phyloP scores from a whole-genome alignment of 2,113 vertebrate species.

The Cyprinus carpio region DNA sequence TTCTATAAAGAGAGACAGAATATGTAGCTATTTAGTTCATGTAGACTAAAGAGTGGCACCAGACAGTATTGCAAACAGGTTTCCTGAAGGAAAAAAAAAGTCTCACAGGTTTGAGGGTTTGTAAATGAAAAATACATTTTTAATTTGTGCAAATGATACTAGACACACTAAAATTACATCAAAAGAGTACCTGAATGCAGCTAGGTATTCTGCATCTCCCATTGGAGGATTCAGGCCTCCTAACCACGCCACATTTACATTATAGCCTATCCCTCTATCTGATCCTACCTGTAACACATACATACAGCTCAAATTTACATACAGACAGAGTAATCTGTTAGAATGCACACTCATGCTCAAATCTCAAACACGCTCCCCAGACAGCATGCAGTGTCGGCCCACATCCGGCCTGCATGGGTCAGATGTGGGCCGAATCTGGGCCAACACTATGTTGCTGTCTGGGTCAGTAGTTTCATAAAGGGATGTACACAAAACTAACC shows the following conservation, averaged over 20 bases:
- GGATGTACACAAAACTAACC: slow-evolving; percentile 66
- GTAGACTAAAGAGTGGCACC: background rate
- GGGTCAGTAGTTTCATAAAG: background rate
- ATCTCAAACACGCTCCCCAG: background rate
- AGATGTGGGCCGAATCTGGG: too few relatives aligned
- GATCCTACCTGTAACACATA: slow-evolving; percentile 80
- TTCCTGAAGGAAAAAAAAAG: background rate
- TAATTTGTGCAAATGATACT: background rate
- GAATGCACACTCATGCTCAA: background rate
- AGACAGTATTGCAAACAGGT: background rate
- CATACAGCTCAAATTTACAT: background rate
- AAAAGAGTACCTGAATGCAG: slow-evolving; percentile 86
- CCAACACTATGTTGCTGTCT: too few relatives aligned
- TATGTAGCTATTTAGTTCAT: background rate
- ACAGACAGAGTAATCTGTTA: slow-evolving; percentile 37
- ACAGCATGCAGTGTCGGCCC: too few relatives aligned
- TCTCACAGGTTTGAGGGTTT: background rate
- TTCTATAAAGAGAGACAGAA: slow-evolving; percentile 70
- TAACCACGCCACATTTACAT: slow-evolving; percentile 90
- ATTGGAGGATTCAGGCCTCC: slow-evolving; percentile 87
- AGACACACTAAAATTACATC: background rate
- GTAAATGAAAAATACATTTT: background rate
- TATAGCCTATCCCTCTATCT: slow-evolving; percentile 86
- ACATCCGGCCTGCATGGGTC: too few relatives aligned
- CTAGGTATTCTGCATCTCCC: slow-evolving; percentile 93